A percentile compares a stretch with the other conserved stretches of the same genome.
These are phyloP conservation scores for Aphyosemion australe DNA, from an alignment of 2,113 vertebrate species.

Conservation along the genomic window DNA sequence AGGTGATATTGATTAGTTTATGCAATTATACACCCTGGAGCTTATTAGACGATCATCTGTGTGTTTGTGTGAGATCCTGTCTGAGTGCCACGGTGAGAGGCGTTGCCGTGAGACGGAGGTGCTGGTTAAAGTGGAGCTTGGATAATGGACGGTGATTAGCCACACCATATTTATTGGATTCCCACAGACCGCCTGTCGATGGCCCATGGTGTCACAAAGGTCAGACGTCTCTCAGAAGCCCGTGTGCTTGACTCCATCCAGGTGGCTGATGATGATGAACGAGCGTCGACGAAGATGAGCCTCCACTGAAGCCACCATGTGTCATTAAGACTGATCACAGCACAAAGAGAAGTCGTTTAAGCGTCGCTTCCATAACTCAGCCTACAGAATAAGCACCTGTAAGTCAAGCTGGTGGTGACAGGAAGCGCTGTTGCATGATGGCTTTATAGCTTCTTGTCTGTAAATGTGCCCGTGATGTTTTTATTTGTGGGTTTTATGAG, in stretches of 20 bases:
- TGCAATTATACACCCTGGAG: conserved; percentile 61
- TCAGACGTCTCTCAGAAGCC: conserved; percentile 6
- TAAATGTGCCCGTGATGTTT: not conserved
- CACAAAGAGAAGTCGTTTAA: conserved; percentile 7
- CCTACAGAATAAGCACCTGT: not conserved
- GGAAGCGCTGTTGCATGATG: not conserved
- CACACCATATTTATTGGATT: conserved; percentile 46
- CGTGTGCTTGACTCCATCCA: not conserved
- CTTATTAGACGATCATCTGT: conserved; percentile 55
- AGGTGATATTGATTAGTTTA: conserved; percentile 64
- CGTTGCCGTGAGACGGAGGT: conserved; percentile 24
- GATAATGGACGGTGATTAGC: conserved; percentile 50
- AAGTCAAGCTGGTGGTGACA: not conserved
- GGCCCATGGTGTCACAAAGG: not conserved
- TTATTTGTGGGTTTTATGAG: too few species aligned
- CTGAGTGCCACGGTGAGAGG: conserved; percentile 5
- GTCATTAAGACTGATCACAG: not conserved
- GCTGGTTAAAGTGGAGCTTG: conserved; percentile 28
- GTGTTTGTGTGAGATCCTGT: conserved; percentile 22
- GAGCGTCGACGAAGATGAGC: conserved; percentile 4
- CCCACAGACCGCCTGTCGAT: conserved; percentile 20
- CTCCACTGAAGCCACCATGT: not conserved
- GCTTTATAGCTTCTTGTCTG: not conserved
- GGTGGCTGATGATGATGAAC: conserved; percentile 18
- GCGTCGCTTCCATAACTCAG: not conserved